Base-by-base conservation (phyloP, 2,113 vertebrate genomes). In the Poeciliopsis prolifica region DNA sequence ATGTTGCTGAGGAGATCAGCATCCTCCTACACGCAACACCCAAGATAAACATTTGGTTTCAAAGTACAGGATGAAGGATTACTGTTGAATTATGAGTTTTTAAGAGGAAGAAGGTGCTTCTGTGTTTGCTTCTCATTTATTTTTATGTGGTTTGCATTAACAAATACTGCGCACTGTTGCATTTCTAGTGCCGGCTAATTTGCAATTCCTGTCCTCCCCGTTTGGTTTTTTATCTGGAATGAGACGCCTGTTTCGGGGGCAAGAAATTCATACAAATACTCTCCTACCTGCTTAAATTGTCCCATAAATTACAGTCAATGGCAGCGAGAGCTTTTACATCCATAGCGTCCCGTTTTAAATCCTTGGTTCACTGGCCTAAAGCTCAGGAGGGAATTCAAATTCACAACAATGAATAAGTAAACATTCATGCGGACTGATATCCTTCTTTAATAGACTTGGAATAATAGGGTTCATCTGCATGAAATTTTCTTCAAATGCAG, bases 391-490 rank as follows among this genome's bases (percentile, higher is more conserved):
- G 67, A 81, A 82, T 86, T 74, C 61, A 76, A 69, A 74, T 78
- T 68, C 79, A 60, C 77, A 71, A 84, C 77, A 85, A 74, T 74
- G 63, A 84, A 65, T 1, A 68, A 58, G 76, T 78, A 67, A 58
- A 76, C 74, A 68, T 65, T 33, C 77, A 69, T 33, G 68, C 70
- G 22, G 68, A 75, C 65, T 81, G 75, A 81, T 74, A 78, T 74
- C 70, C 66, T 28, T 61, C 54, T 75, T 77, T 80, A 87, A 84
- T 86, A 83, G 72, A 81, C 84, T 88, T 75, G 14, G 64, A 74
- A 83, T 87, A 90, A 91, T 84, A 70, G 78, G 84, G 70, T 86
- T 80, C 79, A 82, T 82, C 58, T 77, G 83, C 83, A 80, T 82
- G 35, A 64, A 72, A 78, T 77, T 75, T 63, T 82, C 82, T 86